phyloP scores from a whole-genome alignment of 2,113 vertebrate species.

The Cebidichthys violaceus region DNA sequence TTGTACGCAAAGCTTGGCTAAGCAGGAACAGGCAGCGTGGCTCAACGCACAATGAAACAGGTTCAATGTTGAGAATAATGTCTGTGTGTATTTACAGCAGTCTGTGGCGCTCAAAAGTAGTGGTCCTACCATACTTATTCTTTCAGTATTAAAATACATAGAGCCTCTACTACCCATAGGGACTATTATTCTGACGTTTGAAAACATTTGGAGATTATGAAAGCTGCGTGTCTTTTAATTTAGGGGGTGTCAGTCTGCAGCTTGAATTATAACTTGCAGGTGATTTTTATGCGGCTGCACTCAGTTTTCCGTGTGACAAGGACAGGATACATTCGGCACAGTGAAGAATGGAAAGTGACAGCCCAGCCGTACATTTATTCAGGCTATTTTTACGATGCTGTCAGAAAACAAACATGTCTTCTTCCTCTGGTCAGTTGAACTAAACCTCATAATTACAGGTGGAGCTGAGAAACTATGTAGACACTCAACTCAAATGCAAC shows the following conservation, averaged over 20 bases:
- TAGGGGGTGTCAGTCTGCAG: neutral
- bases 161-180: neutral
- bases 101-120: neutral
- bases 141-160: neutral
- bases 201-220: neutral
- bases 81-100: conserved; percentile 29
- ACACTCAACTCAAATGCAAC: conserved; percentile 24
- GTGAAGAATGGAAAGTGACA: conserved; percentile 52
- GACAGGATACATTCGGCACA: conserved; percentile 21
- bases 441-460: conserved; percentile 72
- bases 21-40: conserved; percentile 49
- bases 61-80: conserved; percentile 59
- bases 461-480: conserved; percentile 30
- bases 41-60: conserved; percentile 63
- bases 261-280: neutral
- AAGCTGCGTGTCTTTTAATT: neutral
- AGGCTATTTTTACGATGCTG: conserved; percentile 58
- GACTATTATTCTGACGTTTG: neutral
- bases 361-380: conserved; percentile 50
- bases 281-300: conserved; percentile 15
- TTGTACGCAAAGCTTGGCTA: conserved; percentile 2
- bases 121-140: neutral
- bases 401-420: conserved; percentile 65
- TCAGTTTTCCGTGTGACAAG: conserved; percentile 20
- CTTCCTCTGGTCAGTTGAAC: conserved; percentile 64